Evolutionary conservation across 1,140 invertebrate genomes (phyloP), one percentile per base, ranked within the genome.

Genomic region (Dreissena rostriformis): DNA sequence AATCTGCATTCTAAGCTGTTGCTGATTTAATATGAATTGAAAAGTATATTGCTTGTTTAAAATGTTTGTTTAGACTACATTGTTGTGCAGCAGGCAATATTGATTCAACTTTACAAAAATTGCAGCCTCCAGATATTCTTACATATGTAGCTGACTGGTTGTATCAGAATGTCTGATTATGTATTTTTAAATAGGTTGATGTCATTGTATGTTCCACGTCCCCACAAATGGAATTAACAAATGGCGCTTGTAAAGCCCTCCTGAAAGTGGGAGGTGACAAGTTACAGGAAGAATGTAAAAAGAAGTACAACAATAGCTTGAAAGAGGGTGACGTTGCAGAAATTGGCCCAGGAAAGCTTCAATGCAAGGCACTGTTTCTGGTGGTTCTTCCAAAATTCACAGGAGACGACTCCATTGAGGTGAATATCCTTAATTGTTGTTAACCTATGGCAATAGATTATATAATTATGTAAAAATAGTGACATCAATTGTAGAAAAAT

Each of bases 201-300:
- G 77, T n/a, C 24, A 71, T 79, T 26, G 57, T 79, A 19, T 79
- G 77, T 28, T 57, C 77, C n/a, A 79, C 77, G 22, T 79, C 77
- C 26, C 22, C 66, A 29, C 53, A 28, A 24, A 79, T 79, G 77
- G 77, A 79, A 11, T 55, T 79, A 28, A 71, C 14, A 10, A 61
- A 66, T 51, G 77, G 77, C 22, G 77, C 77, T 12, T 79, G 77
- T 15, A 39, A 70, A 22, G 77, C 77, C 12, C 66, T 79, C 29
- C 52, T 79, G 24, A 70, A 28, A 71, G 26, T 19, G 14, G 77
- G 77, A 5, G 77, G 77, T 19, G 70, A 79, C 0, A 28, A n/a
- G 17, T 70, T 79, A 29, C 49, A 79, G 39, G 66, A 79, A 7
- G 77, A 79, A 22, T 79, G 77, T 57, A 57, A 68, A 68, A 10